Base-by-base conservation (phyloP, 2,888 invertebrate species). In the Tinea semifulvella region DNA sequence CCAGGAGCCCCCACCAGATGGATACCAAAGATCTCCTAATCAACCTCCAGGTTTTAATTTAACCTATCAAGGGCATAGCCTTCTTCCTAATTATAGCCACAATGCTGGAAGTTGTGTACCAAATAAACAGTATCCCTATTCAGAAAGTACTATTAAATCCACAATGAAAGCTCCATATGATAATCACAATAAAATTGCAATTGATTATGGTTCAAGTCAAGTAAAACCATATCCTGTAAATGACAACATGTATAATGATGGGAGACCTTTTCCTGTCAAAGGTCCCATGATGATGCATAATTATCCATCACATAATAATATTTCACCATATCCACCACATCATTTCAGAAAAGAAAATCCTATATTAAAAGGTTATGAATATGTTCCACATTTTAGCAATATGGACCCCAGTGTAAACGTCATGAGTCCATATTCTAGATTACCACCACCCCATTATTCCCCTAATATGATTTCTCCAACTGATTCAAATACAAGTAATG, bases 401-500 rank as follows among this genome's bases (percentile, higher is more conserved):
- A 53, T 65, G 49, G 74, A 76, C 45, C 68, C 65, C 48, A 61
- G 61, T 54, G 50, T 63, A 27, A 66, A 63, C 54, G 2, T 8
- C 18, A 36, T 36, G 18, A 62, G 64, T 51, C 53, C 68, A 46
- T 54, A 73, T 47, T 55, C 65, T 45, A 63, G 69, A 52, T 59
- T 72, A 10, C 16, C 18, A 50, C 63, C 69, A 46, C 56, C 74
- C 48, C 69, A 76, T 40, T 81, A 71, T 62, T 77, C 81, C 35
- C 73, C 81, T 2, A 72, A 63, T 53, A 54, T 70, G 42, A 57
- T 77, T 52, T 81, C 81, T 42, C 80, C 81, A 48, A 66, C 68
- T 44, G 81, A 81, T 52, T 80, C 81, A 40, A 74, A 58, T 56
- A 61, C 68, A 46, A 80, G 73, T 53, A 72, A 65, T 65, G 80